These are phyloP conservation scores for Oryzias dopingdopingensis DNA, from an alignment of 2,797 vertebrate species.

Conservation along the genomic window DNA sequence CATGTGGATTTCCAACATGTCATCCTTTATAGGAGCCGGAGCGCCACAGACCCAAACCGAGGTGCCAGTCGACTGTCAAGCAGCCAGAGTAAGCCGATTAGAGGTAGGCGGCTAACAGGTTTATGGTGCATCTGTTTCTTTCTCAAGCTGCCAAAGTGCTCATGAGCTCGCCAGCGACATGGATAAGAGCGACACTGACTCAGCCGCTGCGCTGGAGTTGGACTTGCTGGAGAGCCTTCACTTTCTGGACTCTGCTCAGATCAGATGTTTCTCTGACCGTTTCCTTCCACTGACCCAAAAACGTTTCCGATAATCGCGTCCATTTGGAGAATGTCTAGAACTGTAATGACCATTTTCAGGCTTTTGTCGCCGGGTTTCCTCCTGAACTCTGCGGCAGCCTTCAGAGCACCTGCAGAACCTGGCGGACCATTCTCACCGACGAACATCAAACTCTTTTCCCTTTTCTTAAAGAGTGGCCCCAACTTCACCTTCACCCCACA, in stretches of 20 bases:
- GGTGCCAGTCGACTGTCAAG: constrained; percentile 72
- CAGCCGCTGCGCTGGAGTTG: constrained; percentile 57
- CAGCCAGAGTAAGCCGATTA: constrained; percentile 83
- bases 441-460: no score
- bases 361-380: no score
- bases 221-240: constrained; percentile 45
- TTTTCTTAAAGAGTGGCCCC: constrained; percentile 36
- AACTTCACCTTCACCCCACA: constrained; percentile 51
- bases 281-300: constrained; percentile 12
- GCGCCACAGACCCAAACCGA: constrained; percentile 8
- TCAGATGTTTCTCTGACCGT: constrained; percentile 18
- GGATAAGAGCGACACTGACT: constrained; percentile 57
- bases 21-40: constrained; percentile 59
- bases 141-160: constrained; percentile 64
- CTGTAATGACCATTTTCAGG: no score
- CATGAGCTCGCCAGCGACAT: constrained; percentile 29
- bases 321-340: no score
- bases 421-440: no score
- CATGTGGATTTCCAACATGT: constrained; percentile 71
- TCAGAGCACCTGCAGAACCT: no score
- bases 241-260: constrained; percentile 25
- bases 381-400: no score
- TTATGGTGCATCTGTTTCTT: constrained; percentile 78
- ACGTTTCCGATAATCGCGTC: no score
- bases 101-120: constrained; percentile 77